Base-by-base conservation (phyloP, 2,888 invertebrate species). In the Nephrocerus scutellatus region DNA sequence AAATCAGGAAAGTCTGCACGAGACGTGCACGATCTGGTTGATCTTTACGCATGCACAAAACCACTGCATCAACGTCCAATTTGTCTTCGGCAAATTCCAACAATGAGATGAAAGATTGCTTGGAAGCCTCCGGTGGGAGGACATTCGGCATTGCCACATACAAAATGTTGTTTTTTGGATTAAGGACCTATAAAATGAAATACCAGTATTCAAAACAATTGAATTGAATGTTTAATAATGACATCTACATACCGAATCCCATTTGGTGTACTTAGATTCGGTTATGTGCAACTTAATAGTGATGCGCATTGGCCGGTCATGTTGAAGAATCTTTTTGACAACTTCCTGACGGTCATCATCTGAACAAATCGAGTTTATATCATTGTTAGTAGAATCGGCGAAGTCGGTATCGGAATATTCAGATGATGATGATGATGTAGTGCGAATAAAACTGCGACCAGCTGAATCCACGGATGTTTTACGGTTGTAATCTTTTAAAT, bases 31-130 rank as follows among this genome's bases (percentile, higher is more conserved):
- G 80, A 63, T 95, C 92, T 33, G 79, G 68, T 36, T 90, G 80
- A 59, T 84, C 81, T 70, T 89, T 89, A 53, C 80, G 78, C 65
- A 91, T 80, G 70, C 85, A 87, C 62, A 78, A 70, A 45, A 77
- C 74, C 58, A 87, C 84, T 62, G 84, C 80, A 53, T 77, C 76
- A 66, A 89, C 90, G 47, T 81, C 80, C 36, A 96, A 77, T 48
- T 84, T 80, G 63, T 96, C 95, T 68, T 96, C 96, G 36, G 93
- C 95, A 63, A 91, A 93, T 74, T 96, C 96, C 55, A 96, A 73
- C 36, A 96, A 76, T 30, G 90, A 82, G 57, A 96, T 82, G 72
- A 96, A 92, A 52, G 90, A 89, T 71, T 96, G 91, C 72, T 93
- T 91, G 54, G 93, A 93, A 55, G 93, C 87, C 59, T 85, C 91